A percentile compares a stretch with the other conserved stretches of the same genome.
phyloP scores from a whole-genome alignment of 2,888 invertebrate genomes.

The Stenichneumon culpator region DNA sequence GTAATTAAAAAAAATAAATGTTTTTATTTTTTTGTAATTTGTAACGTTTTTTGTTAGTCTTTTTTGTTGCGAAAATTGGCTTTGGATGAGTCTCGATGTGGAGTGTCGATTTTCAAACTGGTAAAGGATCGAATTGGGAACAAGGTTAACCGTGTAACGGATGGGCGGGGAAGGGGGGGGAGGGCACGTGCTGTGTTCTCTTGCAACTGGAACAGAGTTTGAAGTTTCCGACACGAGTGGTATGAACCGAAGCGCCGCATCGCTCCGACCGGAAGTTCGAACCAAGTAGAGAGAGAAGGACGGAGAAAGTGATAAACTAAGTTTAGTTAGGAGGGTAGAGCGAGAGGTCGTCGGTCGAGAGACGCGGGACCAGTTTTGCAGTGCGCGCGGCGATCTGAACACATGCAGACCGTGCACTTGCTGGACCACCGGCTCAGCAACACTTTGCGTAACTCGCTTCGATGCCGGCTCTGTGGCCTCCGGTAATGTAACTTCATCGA shows the following conservation, averaged over 20 bases:
- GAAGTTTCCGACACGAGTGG: constrained; percentile 53
- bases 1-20: background rate
- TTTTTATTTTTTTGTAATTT: background rate
- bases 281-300: constrained; percentile 55
- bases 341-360: constrained; percentile 51
- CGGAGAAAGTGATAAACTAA: constrained; percentile 55
- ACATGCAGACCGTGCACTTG: constrained; percentile 51
- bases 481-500: constrained; percentile 84
- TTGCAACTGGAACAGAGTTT: constrained; percentile 37
- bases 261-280: constrained; percentile 66
- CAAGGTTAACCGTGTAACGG: constrained; percentile 20
- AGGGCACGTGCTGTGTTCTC: constrained; percentile 43
- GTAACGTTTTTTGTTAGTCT: background rate
- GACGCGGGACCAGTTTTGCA: constrained; percentile 49
- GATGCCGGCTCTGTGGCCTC: constrained; percentile 69
- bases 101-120: constrained; percentile 39
- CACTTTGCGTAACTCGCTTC: constrained; percentile 84
- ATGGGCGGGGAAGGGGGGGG: too few species aligned
- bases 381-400: constrained; percentile 32
- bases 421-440: constrained; percentile 61
- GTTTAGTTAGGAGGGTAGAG: constrained; percentile 47
- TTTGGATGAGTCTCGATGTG: constrained; percentile 1
- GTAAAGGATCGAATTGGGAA: constrained; percentile 35
- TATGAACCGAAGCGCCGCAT: constrained; percentile 55
- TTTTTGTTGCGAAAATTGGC: background rate